A percentile compares a stretch with the other conserved stretches of the same genome.
Conservation (phyloP, 2,113 vertebrate genomes). For the Physeter macrocephalus region DNA sequence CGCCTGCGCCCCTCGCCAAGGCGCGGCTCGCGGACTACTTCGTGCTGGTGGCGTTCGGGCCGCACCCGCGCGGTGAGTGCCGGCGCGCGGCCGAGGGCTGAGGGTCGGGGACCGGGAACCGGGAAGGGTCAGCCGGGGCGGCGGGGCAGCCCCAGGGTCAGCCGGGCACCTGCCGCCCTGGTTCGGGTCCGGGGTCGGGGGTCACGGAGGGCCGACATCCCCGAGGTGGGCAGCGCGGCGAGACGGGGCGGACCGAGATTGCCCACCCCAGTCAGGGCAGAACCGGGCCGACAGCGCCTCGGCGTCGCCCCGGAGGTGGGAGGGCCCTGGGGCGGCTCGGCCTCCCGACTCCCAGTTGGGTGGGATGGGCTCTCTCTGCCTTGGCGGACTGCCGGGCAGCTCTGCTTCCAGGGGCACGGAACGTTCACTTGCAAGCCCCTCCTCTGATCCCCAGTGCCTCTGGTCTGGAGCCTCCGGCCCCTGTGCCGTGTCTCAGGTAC, state of each 20-base stretch:
- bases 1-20: constrained; percentile 79
- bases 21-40: constrained; percentile 95
- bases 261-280: neutral
- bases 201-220: too few species aligned
- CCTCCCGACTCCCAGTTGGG: neutral
- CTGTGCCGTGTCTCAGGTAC: neutral
- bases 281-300: neutral
- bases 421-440: neutral
- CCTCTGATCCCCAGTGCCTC: neutral
- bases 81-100: neutral
- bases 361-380: neutral
- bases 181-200: neutral
- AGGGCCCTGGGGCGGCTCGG: neutral
- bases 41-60: constrained; percentile 93
- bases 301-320: neutral
- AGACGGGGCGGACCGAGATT: neutral
- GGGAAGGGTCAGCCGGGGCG: neutral
- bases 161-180: neutral
- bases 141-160: neutral
- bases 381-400: neutral
- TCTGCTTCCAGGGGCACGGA: neutral
- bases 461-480: neutral
- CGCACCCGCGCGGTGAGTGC: constrained; percentile 83
- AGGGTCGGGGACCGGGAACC: too few species aligned
- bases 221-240: neutral